Evolutionary conservation across 2,113 vertebrate species (phyloP), one percentile per base, ranked within the genome.

Genomic region (Nansenia antarctica): DNA sequence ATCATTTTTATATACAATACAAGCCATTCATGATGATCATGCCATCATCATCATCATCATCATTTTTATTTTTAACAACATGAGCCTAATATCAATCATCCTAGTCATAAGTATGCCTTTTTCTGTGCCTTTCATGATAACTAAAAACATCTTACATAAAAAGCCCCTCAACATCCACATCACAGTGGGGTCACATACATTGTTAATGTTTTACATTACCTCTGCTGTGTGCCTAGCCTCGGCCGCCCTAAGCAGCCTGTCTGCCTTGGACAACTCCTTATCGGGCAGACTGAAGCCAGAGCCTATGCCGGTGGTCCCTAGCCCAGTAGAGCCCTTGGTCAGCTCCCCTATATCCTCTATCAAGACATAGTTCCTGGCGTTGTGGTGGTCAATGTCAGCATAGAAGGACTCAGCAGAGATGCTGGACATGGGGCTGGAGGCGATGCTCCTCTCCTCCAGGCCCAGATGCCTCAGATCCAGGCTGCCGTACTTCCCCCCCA

Each of bases 391-490:
- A 70, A 99, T 94, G 80, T 99, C 98, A 76, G 96, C 92, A 88
- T 98, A 99, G 86, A 97, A 99, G 0, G 98, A 98, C 84, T 99
- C 98, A 59, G 97, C 94, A 72, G 97, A 98, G 85, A 98, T 95
- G 79, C 95, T 98, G 47, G 97, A 98, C 93, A 99, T 97, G 32
- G 97, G 97, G 76, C 96, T 98, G 74, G 96, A 96, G 3, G 95
- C 96, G 89, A 98, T 95, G 81, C 95, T 97, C 76, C 96, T 94
- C 77, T 98, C 97, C 2, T 98, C 96, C 81, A 99, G 78, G 2
- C 96, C 97, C 67, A 99, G n/a, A n/a, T n/a, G 90, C 66, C 98
- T 92, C 72, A 99, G 92, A 67, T 99, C 97, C 76, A 99, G 90
- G 73, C 82, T 98, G 78, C 91, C 92, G 59, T 98, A 99, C 82